Percentiles rank a stretch among this genome's conserved stretches.
Evolutionary conservation across 2,113 vertebrate species (phyloP).

Genomic region (Pseudopipra pipra): DNA sequence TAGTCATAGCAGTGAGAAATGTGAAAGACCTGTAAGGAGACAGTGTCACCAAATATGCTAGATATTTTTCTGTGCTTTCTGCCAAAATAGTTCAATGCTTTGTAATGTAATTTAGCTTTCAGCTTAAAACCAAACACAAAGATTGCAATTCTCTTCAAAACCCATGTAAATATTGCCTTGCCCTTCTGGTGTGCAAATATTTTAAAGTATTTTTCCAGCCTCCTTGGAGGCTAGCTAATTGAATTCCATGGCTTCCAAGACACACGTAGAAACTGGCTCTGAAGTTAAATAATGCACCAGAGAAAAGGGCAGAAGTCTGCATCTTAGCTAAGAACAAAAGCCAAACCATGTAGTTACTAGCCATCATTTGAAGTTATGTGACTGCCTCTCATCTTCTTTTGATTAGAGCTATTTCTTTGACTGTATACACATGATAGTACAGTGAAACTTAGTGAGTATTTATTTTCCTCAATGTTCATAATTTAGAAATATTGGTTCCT

Average conservation of each 20-base stretch:
- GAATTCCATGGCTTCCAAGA: neutral
- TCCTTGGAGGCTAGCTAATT: slow-evolving; percentile 8
- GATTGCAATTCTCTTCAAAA: neutral
- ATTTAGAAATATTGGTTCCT: neutral
- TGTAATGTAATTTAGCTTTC: neutral
- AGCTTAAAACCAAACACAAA: slow-evolving; percentile 7
- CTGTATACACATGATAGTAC: neutral
- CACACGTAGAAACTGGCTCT: neutral
- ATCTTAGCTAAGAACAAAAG: neutral
- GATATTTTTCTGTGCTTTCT: neutral
- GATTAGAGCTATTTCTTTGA: neutral
- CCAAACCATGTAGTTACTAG: neutral
- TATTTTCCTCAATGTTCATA: neutral
- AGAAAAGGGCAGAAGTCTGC: neutral
- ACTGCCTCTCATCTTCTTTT: neutral
- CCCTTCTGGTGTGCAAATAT: slow-evolving; percentile 7
- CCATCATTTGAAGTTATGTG: neutral
- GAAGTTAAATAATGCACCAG: neutral
- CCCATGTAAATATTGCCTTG: neutral
- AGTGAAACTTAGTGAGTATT: neutral
- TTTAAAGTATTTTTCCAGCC: neutral
- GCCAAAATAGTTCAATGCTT: neutral
- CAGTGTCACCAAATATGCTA: neutral
- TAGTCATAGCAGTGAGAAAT: neutral
- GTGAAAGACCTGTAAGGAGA: neutral